These are phyloP conservation scores for Fopius arisanus DNA, from an alignment of 1,140 invertebrate species.

Conservation along the genomic window DNA sequence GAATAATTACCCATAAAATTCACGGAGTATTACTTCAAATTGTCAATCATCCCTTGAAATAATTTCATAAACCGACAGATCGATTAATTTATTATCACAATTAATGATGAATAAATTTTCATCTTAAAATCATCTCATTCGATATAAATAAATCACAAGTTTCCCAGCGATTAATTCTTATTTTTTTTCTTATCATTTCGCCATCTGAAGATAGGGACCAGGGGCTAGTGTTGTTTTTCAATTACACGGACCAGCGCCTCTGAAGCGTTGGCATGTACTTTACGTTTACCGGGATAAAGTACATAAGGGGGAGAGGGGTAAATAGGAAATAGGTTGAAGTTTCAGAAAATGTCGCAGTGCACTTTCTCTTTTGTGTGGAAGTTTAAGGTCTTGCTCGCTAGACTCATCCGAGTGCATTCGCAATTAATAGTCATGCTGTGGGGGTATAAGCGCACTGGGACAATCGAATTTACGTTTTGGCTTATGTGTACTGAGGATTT, in stretches of 20 bases:
- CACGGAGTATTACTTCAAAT: no score
- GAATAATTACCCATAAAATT: background rate
- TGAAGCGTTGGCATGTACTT: background rate
- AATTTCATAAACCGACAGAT: no score
- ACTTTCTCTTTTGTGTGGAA: background rate
- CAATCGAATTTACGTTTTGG: constrained; percentile 39
- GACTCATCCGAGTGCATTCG: constrained; percentile 32
- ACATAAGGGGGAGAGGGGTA: background rate
- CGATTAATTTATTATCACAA: no score
- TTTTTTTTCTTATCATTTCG: no score
- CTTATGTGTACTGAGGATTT: constrained; percentile 3
- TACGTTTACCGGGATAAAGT: constrained; percentile 3
- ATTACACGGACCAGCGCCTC: constrained; percentile 26
- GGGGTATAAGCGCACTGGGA: constrained; percentile 25
- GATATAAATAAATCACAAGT: no score
- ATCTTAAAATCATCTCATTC: no score
- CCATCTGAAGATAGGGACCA: no score
- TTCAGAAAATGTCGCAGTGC: background rate
- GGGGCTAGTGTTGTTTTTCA: constrained; percentile 27
- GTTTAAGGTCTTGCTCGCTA: constrained; percentile 14
- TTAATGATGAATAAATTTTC: no score
- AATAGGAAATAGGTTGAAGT: background rate
- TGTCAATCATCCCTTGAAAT: no score
- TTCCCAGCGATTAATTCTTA: no score
- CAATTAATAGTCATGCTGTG: constrained; percentile 36